Evolutionary conservation across 92 coral and sea anemone genomes (phyloP).

Genomic region (Siderastrea siderea): DNA sequence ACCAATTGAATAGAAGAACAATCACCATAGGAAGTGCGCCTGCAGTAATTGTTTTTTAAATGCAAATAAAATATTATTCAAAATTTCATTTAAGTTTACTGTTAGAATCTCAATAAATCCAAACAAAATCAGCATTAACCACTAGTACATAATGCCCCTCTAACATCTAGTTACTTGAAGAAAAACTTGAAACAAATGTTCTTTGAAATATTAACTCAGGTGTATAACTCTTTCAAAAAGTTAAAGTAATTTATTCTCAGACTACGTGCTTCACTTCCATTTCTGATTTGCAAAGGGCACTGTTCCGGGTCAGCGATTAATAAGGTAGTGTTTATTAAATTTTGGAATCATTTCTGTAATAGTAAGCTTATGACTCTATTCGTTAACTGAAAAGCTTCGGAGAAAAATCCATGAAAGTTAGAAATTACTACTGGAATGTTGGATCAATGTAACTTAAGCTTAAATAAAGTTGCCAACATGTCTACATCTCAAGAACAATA

Average conservation of each 20-base stretch:
- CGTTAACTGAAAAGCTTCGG: background rate
- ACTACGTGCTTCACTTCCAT: slow-evolving; percentile 10
- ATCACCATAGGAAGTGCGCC: background rate
- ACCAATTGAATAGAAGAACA: background rate
- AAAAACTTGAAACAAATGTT: background rate
- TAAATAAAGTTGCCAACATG: no score
- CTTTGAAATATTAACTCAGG: background rate
- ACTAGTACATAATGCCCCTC: no score
- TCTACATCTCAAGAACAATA: no score
- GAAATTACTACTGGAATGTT: no score
- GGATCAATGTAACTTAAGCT: no score
- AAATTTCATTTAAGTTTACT: background rate
- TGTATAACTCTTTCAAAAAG: background rate
- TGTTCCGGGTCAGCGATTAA: background rate
- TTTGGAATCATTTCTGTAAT: no score
- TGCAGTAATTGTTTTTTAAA: slow-evolving; percentile 4
- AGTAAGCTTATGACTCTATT: no score
- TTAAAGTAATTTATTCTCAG: no score
- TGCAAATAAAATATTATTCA: background rate
- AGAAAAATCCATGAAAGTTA: no score
- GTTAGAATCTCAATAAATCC: background rate
- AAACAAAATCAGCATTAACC: background rate
- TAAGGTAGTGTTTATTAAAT: background rate
- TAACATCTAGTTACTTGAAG: no score
- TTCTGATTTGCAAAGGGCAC: background rate